Conservation (phyloP, 2,113 vertebrate genomes). For the Leptosomus discolor region DNA sequence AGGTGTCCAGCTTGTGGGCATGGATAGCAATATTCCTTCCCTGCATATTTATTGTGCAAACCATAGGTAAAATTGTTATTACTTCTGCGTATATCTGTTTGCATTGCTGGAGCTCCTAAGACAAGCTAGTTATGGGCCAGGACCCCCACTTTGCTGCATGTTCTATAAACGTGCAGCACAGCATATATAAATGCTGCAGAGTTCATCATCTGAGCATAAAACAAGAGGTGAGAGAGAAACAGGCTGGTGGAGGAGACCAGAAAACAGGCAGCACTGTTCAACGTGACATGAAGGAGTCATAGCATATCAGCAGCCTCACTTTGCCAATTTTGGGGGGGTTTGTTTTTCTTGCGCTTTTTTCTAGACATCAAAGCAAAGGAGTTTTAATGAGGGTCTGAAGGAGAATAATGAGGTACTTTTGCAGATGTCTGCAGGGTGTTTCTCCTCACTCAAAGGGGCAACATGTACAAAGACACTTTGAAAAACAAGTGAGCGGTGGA, state of each 20-base stretch:
- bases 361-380: conserved; percentile 45
- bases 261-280: background rate
- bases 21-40: background rate
- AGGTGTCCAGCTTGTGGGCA: background rate
- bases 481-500: conserved; percentile 53
- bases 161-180: background rate
- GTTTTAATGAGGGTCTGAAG: conserved; percentile 65
- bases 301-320: conserved; percentile 1
- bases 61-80: background rate
- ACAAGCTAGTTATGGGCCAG: background rate
- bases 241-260: background rate
- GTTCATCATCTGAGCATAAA: background rate
- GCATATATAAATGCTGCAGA: background rate
- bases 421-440: conserved; percentile 62
- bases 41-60: background rate
- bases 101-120: background rate
- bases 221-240: background rate
- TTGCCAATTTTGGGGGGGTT: background rate
- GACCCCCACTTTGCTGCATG: background rate
- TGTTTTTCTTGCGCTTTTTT: conserved; percentile 27
- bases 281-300: background rate
- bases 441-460: conserved; percentile 48
- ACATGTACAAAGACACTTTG: conserved; percentile 56
- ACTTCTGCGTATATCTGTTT: background rate
- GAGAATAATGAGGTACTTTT: conserved; percentile 62